Conservation (phyloP, 1,140 invertebrate species). For the Archivesica marissinica region DNA sequence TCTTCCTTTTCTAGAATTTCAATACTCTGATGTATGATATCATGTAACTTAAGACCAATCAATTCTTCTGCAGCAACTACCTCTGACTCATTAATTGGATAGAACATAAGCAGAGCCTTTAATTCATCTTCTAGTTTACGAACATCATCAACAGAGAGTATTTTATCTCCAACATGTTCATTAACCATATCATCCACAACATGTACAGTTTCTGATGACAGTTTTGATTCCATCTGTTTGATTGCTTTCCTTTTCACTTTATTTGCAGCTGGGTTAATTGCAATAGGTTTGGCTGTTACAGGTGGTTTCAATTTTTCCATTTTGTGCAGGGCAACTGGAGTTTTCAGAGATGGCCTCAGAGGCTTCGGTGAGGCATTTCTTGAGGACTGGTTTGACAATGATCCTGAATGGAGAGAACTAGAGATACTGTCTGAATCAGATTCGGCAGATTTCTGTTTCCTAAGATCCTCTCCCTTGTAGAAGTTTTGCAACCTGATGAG, state of each 20-base stretch:
- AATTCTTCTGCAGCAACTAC: constrained; percentile 45
- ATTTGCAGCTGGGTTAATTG: constrained; percentile 10
- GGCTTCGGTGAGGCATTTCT: constrained; percentile 48
- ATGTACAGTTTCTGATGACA: background rate
- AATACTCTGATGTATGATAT: constrained; percentile 12
- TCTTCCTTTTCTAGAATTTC: background rate
- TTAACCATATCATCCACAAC: constrained; percentile 45
- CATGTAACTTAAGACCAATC: constrained; percentile 35
- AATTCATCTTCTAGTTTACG: constrained; percentile 36
- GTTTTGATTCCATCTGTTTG: constrained; percentile 19
- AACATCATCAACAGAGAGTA: constrained; percentile 21
- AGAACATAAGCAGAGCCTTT: constrained; percentile 46
- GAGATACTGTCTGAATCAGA: constrained; percentile 45
- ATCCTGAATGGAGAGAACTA: constrained; percentile 16
- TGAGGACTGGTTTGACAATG: constrained; percentile 32
- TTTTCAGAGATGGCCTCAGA: constrained; percentile 34
- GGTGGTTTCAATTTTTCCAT: constrained; percentile 3
- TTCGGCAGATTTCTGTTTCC: constrained; percentile 36
- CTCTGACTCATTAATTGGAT: constrained; percentile 11
- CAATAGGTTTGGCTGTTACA: background rate
- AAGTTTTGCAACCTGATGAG: constrained; percentile 4
- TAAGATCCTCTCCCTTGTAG: constrained; percentile 3
- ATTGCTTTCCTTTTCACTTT: constrained; percentile 35
- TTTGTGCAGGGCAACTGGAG: constrained; percentile 17
- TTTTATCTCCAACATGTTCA: constrained; percentile 44